Evolutionary conservation across 2,888 invertebrate genomes (phyloP).

Genomic region (Laothoe populi): DNA sequence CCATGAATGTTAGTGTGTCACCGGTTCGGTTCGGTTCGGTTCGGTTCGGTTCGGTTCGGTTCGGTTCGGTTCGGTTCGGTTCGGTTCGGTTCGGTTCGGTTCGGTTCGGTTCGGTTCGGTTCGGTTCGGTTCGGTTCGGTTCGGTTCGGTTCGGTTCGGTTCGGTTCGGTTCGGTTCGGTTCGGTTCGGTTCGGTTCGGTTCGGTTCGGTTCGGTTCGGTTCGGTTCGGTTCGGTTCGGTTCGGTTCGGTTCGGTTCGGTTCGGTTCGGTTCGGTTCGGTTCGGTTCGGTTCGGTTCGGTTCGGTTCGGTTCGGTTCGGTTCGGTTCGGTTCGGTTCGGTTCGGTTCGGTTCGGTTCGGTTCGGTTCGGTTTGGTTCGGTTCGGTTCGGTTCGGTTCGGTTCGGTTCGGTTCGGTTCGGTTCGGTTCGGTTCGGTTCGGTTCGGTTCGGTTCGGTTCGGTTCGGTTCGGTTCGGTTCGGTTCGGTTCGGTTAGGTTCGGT

Average conservation of each 20-base stretch:
- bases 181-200: slow-evolving; percentile 40
- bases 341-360: slow-evolving; percentile 34
- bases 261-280: slow-evolving; percentile 37
- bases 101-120: slow-evolving; percentile 40
- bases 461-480: background rate
- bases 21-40: slow-evolving; percentile 38
- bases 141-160: slow-evolving; percentile 37
- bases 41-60: slow-evolving; percentile 40
- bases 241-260: slow-evolving; percentile 41
- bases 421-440: slow-evolving; percentile 1
- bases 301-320: slow-evolving; percentile 35
- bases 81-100: slow-evolving; percentile 37
- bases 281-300: slow-evolving; percentile 36
- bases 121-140: slow-evolving; percentile 39
- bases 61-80: slow-evolving; percentile 39
- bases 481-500: background rate
- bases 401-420: slow-evolving; percentile 4
- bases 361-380: slow-evolving; percentile 35
- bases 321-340: slow-evolving; percentile 35
- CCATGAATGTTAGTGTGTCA: slow-evolving; percentile 36
- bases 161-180: slow-evolving; percentile 41
- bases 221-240: slow-evolving; percentile 38
- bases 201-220: slow-evolving; percentile 43
- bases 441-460: background rate
- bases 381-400: slow-evolving; percentile 33